These are phyloP conservation scores for Takifugu rubripes DNA, from an alignment of 2,797 vertebrate species.

Conservation along the genomic window DNA sequence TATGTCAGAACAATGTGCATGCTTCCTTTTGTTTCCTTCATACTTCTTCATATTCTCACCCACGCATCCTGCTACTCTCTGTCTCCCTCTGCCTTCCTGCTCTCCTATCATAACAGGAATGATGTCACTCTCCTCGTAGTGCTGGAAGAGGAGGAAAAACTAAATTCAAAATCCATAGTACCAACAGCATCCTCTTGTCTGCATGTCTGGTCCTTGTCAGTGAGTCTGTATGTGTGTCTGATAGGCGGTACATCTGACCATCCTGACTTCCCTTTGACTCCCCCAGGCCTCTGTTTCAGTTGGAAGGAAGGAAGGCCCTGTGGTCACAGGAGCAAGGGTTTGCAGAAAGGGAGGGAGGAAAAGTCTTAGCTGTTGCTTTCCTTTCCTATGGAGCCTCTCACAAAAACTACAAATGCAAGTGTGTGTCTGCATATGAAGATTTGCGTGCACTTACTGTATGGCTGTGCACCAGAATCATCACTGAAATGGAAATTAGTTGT, in stretches of 20 bases:
- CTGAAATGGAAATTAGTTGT: constrained; percentile 18
- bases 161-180: constrained; percentile 45
- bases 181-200: constrained; percentile 55
- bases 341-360: constrained; percentile 66
- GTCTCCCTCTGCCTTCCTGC: constrained; percentile 49
- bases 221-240: constrained; percentile 44
- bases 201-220: constrained; percentile 54
- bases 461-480: constrained; percentile 44
- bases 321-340: constrained; percentile 58
- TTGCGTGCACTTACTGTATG: constrained; percentile 16
- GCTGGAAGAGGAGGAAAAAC: constrained; percentile 52
- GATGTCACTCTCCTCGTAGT: constrained; percentile 51
- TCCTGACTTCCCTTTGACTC: constrained; percentile 61
- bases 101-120: constrained; percentile 63
- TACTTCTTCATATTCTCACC: constrained; percentile 22
- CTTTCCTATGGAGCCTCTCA: constrained; percentile 63
- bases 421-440: constrained; percentile 29
- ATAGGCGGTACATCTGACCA: constrained; percentile 64
- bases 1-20: constrained; percentile 24
- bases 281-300: constrained; percentile 60
- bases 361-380: constrained; percentile 72
- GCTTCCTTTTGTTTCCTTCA: constrained; percentile 21
- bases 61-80: constrained; percentile 12
- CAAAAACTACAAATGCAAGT: constrained; percentile 54
- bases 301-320: constrained; percentile 66